Base-by-base conservation (phyloP, 2,797 vertebrate species). In the Muscicapa comitata region DNA sequence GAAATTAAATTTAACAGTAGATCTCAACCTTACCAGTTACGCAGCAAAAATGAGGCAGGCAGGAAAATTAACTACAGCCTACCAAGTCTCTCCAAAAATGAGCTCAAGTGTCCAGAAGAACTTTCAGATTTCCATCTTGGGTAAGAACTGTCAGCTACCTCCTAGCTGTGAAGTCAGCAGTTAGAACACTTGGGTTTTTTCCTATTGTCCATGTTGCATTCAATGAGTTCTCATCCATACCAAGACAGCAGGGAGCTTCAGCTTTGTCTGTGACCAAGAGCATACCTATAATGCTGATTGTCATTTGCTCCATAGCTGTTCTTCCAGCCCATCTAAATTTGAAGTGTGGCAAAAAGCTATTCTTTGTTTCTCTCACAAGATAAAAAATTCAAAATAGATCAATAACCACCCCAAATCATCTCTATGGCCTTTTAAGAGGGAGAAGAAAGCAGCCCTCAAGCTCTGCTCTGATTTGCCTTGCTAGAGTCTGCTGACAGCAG, bases 371-470 rank as follows among this genome's bases (percentile, higher is more conserved):
- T 87, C 28, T 82, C 10, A 21, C 11, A n/a, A 51, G 35, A 65
- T 25, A 62, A 75, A 84, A 78, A 71, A 55, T 5, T 80, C 18
- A 57, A 72, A 75, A 25, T 28, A 75, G 37, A n/a, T 57, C 6
- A 83, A 38, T 70, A 86, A 82, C 19, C 9, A 38, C 42, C 23
- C 29, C 29, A 65, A 40, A 72, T 77, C 23, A 76, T 37, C 33
- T 75, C 58, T 38, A 7, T 35, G 17, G 15, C 47, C 43, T 79
- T 94, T 59, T 71, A 91, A 77, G 42, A 77, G 26, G 14, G 72
- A 70, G 72, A 75, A 93, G 43, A 93, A 94, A 65, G 53, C 17
- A 79, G 9, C 15, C 31, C 42, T 94, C 50, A 53, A 91, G 42
- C 63, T 89, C 35, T 70, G 25, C 62, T 88, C 35, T 71, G 67